Evolutionary conservation across 2,888 invertebrate genomes (phyloP).

Genomic region (Drosophila sordidapex): DNA sequence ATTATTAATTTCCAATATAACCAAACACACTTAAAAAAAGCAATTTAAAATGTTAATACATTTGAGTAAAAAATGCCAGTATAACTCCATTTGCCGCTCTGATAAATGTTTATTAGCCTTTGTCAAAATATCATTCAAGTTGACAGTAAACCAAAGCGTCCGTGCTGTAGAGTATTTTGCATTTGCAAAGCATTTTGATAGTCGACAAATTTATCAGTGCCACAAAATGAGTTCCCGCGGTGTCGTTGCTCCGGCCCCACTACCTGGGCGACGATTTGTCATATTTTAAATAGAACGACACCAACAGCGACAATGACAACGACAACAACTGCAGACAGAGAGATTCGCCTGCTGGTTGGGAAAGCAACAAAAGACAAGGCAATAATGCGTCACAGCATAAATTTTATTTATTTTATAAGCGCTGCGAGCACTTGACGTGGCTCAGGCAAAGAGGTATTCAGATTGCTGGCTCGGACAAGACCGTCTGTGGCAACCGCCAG

Average conservation of each 20-base stretch:
- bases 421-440: slow-evolving; percentile 67
- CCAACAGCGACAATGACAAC: slow-evolving; percentile 33
- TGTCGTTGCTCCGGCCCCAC: slow-evolving; percentile 34
- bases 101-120: background rate
- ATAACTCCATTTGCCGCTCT: background rate
- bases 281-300: slow-evolving; percentile 74
- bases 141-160: background rate
- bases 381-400: slow-evolving; percentile 80
- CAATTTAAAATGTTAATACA: background rate
- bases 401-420: slow-evolving; percentile 81
- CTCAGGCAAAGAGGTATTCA: slow-evolving; percentile 68
- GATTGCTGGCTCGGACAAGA: slow-evolving; percentile 29
- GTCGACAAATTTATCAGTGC: slow-evolving; percentile 81
- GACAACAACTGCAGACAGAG: slow-evolving; percentile 23
- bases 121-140: background rate
- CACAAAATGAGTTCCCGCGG: slow-evolving; percentile 69
- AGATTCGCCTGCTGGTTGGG: slow-evolving; percentile 31
- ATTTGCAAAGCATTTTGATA: slow-evolving; percentile 62
- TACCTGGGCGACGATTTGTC: slow-evolving; percentile 75
- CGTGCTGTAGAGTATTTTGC: slow-evolving; percentile 49
- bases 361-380: slow-evolving; percentile 71
- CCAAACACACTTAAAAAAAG: background rate
- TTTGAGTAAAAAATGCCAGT: background rate
- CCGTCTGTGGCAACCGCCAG: slow-evolving; percentile 26
- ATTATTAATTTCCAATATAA: background rate